A percentile compares a stretch with the other conserved stretches of the same genome.
These are phyloP conservation scores for Danaus melanippus DNA, from an alignment of 1,140 invertebrate species.

Conservation along the genomic window DNA sequence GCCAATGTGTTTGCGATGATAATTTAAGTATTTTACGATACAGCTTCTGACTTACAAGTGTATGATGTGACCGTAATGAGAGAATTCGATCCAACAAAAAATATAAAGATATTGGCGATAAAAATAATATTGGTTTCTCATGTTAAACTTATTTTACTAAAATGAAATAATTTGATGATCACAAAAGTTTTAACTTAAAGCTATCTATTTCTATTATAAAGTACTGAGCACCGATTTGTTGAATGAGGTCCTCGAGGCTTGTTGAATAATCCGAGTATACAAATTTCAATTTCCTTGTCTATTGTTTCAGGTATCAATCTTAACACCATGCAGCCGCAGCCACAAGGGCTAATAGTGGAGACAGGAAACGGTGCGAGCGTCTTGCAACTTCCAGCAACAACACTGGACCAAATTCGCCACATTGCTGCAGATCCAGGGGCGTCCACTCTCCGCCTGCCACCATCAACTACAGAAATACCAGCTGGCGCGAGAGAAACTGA, in stretches of 20 bases:
- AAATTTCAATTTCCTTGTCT: constrained; percentile 10
- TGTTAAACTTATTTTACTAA: too few species aligned
- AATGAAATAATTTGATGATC: too few species aligned
- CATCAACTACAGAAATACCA: constrained; percentile 61
- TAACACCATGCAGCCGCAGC: constrained; percentile 45
- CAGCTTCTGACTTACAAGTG: constrained; percentile 13
- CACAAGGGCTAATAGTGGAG: constrained; percentile 67
- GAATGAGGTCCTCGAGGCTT: too few species aligned
- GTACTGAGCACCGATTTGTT: too few species aligned
- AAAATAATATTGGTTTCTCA: too few species aligned
- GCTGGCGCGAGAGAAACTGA: constrained; percentile 74
- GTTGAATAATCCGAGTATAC: neutral
- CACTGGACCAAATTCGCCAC: constrained; percentile 78
- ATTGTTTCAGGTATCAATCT: constrained; percentile 55
- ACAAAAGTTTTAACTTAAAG: too few species aligned
- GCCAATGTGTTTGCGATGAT: constrained; percentile 21
- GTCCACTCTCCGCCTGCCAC: constrained; percentile 76
- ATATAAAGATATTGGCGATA: too few species aligned
- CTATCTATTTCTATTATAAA: too few species aligned
- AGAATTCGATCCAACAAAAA: too few species aligned
- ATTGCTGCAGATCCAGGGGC: constrained; percentile 78
- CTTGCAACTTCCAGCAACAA: constrained; percentile 76
- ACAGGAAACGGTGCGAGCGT: constrained; percentile 75
- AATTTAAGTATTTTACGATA: constrained; percentile 15
- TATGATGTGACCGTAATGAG: constrained; percentile 12